phyloP scores from a whole-genome alignment of 2,888 invertebrate species.

The Nymphalis polychloros region DNA sequence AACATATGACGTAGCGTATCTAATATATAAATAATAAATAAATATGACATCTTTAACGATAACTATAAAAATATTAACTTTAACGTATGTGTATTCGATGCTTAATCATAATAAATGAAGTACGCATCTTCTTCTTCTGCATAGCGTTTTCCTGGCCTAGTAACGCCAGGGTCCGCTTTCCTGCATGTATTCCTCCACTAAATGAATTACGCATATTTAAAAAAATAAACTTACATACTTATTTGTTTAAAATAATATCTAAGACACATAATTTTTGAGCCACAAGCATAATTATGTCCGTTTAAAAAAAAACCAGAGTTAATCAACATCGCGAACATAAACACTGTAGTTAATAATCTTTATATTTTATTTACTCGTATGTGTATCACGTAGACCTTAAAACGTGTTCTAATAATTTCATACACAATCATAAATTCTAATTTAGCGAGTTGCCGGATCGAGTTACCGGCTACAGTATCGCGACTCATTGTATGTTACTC shows the following conservation, averaged over 20 bases:
- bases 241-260: too few species aligned
- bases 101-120: too few species aligned
- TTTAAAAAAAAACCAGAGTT: background rate
- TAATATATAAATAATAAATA: background rate
- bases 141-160: too few species aligned
- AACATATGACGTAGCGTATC: conserved; percentile 40
- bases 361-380: conserved; percentile 7
- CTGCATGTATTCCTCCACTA: too few species aligned
- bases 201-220: too few species aligned
- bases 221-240: too few species aligned
- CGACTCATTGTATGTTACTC: conserved; percentile 76
- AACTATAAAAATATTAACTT: too few species aligned
- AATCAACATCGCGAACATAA: too few species aligned
- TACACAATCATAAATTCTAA: conserved; percentile 82
- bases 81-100: too few species aligned
- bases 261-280: too few species aligned
- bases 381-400: conserved; percentile 41
- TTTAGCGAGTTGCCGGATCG: conserved; percentile 76
- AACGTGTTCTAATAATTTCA: conserved; percentile 78
- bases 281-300: background rate
- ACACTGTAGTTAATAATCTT: background rate
- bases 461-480: conserved; percentile 77
- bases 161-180: too few species aligned
- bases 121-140: too few species aligned
- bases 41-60: background rate